phyloP scores from a whole-genome alignment of 2,888 invertebrate species.

The Aproaerema taeniolella region DNA sequence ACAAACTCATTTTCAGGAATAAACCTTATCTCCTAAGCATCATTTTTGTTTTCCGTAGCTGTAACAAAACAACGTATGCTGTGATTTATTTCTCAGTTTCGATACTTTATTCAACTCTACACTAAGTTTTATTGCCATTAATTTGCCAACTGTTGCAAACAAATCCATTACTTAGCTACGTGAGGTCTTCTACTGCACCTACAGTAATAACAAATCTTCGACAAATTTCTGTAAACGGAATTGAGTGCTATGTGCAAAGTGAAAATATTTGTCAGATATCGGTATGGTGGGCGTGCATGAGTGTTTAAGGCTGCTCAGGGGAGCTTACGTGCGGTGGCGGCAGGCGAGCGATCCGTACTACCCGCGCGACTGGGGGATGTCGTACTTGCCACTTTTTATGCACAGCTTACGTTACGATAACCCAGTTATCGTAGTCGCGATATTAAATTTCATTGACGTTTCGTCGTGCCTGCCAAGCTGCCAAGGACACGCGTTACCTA shows the following conservation, averaged over 20 bases:
- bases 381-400: conserved; percentile 60
- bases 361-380: conserved; percentile 43
- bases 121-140: background rate
- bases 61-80: conserved; percentile 12
- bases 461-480: conserved; percentile 57
- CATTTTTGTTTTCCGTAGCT: conserved; percentile 13
- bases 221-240: conserved; percentile 1
- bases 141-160: background rate
- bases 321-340: conserved; percentile 67
- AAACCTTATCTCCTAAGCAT: conserved; percentile 2
- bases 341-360: conserved; percentile 63
- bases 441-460: conserved; percentile 72
- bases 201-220: background rate
- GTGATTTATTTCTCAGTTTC: background rate
- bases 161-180: too few relatives aligned
- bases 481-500: conserved; percentile 61
- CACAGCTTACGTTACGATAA: conserved; percentile 59
- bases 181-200: too few relatives aligned
- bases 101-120: background rate
- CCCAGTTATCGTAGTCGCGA: conserved; percentile 67
- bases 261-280: conserved; percentile 5
- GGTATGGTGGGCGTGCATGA: conserved; percentile 38
- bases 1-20: conserved; percentile 56
- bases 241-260: conserved; percentile 9
- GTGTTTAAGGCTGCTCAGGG: conserved; percentile 46